These are phyloP conservation scores for Rhabdornis inornatus DNA, from an alignment of 2,113 vertebrate genomes.

Conservation along the genomic window DNA sequence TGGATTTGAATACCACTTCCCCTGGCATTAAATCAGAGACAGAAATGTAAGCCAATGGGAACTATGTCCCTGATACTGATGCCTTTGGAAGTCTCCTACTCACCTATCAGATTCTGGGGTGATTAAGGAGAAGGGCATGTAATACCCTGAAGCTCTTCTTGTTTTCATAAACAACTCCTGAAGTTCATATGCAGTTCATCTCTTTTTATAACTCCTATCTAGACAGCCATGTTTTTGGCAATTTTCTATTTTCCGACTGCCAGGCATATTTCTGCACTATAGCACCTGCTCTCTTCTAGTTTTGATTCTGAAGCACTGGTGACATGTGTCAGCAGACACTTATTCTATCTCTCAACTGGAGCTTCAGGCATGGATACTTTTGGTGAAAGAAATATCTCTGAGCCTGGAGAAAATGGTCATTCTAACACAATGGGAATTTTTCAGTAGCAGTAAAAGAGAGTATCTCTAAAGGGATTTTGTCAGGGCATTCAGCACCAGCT, in stretches of 20 bases:
- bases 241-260: conserved; percentile 15
- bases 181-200: conserved; percentile 53
- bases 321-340: conserved; percentile 58
- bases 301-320: conserved; percentile 20
- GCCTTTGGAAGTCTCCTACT: conserved; percentile 28
- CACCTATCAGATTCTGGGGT: conserved; percentile 57
- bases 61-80: not conserved
- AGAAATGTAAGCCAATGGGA: conserved; percentile 53
- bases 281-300: conserved; percentile 47
- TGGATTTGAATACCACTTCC: conserved; percentile 42
- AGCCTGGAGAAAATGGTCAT: not conserved
- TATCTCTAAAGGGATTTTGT: not conserved
- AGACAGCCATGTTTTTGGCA: conserved; percentile 23
- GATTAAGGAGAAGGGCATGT: conserved; percentile 47
- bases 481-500: not conserved
- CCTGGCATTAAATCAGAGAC: conserved; percentile 35
- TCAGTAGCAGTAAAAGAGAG: not conserved
- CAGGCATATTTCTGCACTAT: conserved; percentile 24
- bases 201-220: conserved; percentile 51
- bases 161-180: conserved; percentile 41
- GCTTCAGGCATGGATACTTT: conserved; percentile 47
- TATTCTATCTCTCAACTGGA: conserved; percentile 21
- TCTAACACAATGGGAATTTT: not conserved
- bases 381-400: conserved; percentile 43
- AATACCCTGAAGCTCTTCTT: conserved; percentile 35